Base-by-base conservation (phyloP, 64 coral and sea anemone species). In the Pachyseris speciosa region DNA sequence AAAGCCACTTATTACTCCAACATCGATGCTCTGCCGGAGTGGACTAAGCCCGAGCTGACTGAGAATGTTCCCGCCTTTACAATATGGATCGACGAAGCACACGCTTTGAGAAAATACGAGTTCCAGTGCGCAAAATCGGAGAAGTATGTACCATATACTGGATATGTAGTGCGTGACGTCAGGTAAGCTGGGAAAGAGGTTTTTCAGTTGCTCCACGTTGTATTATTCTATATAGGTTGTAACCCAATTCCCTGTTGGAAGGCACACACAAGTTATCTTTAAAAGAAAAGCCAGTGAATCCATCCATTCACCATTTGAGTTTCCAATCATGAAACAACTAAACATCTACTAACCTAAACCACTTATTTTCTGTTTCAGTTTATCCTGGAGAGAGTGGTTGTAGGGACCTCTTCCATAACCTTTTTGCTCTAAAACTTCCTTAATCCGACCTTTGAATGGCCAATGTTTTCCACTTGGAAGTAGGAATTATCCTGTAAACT, bases 1-100 rank as follows among this genome's bases (percentile, higher is more conserved):
- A 93, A 97, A 72, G 95, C 95, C 1, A 97, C 85, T 1, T 97
- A 97, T 58, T 97, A 97, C 42, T 67, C 92, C 9, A 93, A 74
- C 45, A 97, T 86, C 20, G 42, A 40, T 2, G 64, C 91, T 9
- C 40, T 97, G n/a, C 95, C 95, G 13, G 75, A 89, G 32, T 94
- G 79, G 91, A 44, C 83, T 6, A 97, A 85, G 29, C 95, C 95
- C 11, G 79, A 75, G 2, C 84, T 89, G 11, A 88, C 51, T 20
- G 79, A 92, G 17, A 60, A 67, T 64, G 95, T 96, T 28, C 90
- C 95, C 9, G 95, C 89, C 0, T 63, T 96, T 30, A 90, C 80
- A 24, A 93, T 96, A 37, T 93, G 86, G 50, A 34, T 96, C 77
- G 94, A 96, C 28, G 86, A 79, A 32, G 19, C 48, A 24, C 74